A percentile compares a stretch with the other conserved stretches of the same genome.
Conservation (phyloP, 2,888 invertebrate species). For the Acrobeloides nanus region DNA sequence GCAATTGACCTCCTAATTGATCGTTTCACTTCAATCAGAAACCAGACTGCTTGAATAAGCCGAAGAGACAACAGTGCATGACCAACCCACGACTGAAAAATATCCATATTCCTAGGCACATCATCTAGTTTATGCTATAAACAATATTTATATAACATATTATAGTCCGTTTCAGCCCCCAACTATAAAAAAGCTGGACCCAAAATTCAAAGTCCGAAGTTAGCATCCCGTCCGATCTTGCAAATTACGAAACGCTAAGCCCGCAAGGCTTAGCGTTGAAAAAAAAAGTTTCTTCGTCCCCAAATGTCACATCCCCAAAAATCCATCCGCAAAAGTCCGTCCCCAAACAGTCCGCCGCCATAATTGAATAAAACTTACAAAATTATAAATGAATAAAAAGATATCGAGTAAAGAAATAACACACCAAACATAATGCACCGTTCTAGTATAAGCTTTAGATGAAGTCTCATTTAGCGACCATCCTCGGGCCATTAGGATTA, state of each 20-base stretch:
- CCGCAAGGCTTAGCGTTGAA: no score
- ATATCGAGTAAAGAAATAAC: constrained; percentile 83
- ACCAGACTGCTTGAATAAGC: constrained; percentile 80
- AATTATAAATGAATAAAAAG: constrained; percentile 87
- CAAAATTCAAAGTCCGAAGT: no score
- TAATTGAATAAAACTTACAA: constrained; percentile 64
- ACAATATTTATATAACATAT: no score
- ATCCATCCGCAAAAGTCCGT: no score
- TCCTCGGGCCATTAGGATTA: constrained; percentile 85
- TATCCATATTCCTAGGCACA: constrained; percentile 61
- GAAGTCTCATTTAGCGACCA: constrained; percentile 74
- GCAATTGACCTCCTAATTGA: constrained; percentile 64
- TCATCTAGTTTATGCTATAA: no score
- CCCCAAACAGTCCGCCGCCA: no score
- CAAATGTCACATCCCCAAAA: no score
- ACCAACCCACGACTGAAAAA: constrained; percentile 95
- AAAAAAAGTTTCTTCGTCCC: no score
- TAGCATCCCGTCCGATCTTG: no score
- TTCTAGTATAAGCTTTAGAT: constrained; percentile 12
- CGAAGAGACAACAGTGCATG: constrained; percentile 82
- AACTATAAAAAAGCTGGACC: no score
- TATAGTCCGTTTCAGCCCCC: no score
- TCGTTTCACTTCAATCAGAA: constrained; percentile 67
- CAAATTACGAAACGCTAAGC: no score
- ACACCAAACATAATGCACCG: constrained; percentile 80